Evolutionary conservation across 2,888 invertebrate genomes (phyloP).

Genomic region (Callimorpha dominula): DNA sequence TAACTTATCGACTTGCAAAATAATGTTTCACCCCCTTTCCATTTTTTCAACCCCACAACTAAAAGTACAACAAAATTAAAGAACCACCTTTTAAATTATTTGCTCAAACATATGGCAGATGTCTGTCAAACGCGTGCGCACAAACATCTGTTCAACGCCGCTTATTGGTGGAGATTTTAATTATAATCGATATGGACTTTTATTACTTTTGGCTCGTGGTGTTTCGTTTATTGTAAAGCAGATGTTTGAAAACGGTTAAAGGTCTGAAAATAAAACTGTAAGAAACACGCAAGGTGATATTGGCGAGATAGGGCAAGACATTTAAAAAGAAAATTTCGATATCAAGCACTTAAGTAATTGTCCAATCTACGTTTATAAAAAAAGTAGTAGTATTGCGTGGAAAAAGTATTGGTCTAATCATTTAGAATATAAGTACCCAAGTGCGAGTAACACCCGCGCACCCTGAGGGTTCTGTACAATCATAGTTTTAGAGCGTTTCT

Average conservation of each 20-base stretch:
- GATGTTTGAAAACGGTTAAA: conserved; percentile 18
- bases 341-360: neutral
- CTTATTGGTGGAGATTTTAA: conserved; percentile 22
- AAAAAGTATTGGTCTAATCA: neutral
- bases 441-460: too few relatives aligned
- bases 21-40: neutral
- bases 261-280: conserved; percentile 6
- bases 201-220: conserved; percentile 25
- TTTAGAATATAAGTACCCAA: neutral
- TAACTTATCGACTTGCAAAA: neutral
- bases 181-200: conserved; percentile 27
- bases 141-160: conserved; percentile 31
- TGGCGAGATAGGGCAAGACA: neutral
- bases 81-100: conserved; percentile 30
- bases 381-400: neutral
- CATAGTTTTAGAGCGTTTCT: neutral
- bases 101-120: conserved; percentile 58
- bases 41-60: conserved; percentile 12
- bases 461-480: too few relatives aligned
- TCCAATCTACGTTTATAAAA: neutral
- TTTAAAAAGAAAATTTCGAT: neutral
- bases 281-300: neutral
- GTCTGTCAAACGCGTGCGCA: conserved; percentile 56
- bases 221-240: conserved; percentile 10
- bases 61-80: conserved; percentile 24